phyloP scores from a whole-genome alignment of 2,113 vertebrate genomes.

The Salminus brasiliensis region DNA sequence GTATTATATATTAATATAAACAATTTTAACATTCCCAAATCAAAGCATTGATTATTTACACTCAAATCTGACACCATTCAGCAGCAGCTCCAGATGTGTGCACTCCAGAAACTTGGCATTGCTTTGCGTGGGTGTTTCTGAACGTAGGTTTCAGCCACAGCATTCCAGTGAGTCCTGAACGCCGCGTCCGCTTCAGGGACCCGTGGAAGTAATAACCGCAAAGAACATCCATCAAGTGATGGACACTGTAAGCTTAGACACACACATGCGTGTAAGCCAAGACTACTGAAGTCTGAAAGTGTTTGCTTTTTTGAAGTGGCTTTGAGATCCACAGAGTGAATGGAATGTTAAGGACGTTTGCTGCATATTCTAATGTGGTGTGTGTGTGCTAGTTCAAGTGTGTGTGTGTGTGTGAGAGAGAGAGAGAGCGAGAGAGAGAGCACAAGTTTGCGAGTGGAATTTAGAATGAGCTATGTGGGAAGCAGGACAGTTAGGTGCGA shows the following conservation, averaged over 20 bases:
- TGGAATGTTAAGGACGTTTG: conserved; percentile 67
- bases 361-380: conserved; percentile 12
- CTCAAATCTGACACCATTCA: conserved; percentile 28
- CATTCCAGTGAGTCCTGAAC: conserved; percentile 50
- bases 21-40: no score
- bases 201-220: conserved; percentile 60
- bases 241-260: conserved; percentile 10
- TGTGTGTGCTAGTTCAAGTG: conserved; percentile 18
- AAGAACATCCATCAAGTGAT: conserved; percentile 59
- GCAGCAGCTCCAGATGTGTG: conserved; percentile 35
- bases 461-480: conserved; percentile 5
- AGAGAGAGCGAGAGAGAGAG: neutral
- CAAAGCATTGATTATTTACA: no score
- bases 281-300: conserved; percentile 50
- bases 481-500: conserved; percentile 26
- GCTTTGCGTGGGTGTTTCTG: conserved; percentile 42
- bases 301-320: conserved; percentile 47
- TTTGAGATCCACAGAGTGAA: conserved; percentile 59
- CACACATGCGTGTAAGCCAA: conserved; percentile 55
- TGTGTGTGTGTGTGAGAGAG: conserved; percentile 11
- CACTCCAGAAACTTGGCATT: conserved; percentile 42
- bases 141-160: conserved; percentile 42
- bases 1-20: no score
- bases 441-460: conserved; percentile 12
- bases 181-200: neutral